A percentile compares a stretch with the other conserved stretches of the same genome.
phyloP scores from a whole-genome alignment of 1,140 invertebrate genomes.

The Venustaconcha ellipsiformis region DNA sequence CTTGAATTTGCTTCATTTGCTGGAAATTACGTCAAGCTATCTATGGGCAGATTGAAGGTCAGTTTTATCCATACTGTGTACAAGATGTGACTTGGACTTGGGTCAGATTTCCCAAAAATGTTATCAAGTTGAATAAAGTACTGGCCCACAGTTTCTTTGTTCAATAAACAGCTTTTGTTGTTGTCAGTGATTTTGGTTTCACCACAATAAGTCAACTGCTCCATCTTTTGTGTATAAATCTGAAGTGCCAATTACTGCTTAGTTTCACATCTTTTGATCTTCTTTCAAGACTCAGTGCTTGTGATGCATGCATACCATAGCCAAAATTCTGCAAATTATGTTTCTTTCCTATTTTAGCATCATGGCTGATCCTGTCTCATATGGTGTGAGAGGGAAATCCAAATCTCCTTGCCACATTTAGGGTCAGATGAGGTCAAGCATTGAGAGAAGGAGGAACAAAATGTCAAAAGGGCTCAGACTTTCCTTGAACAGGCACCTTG shows the following conservation, averaged over 20 bases:
- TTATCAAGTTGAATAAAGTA: conserved; percentile 11
- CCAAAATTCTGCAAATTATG: background rate
- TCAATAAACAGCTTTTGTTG: conserved; percentile 1
- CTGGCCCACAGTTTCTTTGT: background rate
- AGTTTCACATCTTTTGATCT: conserved; percentile 1
- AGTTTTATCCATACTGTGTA: conserved; percentile 8
- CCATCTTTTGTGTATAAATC: background rate
- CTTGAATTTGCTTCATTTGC: conserved; percentile 5
- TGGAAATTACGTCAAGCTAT: conserved; percentile 4
- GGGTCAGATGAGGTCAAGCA: too few relatives aligned
- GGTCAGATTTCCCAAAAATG: background rate
- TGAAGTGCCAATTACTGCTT: background rate
- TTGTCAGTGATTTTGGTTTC: conserved; percentile 1
- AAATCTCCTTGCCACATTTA: background rate
- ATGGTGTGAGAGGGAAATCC: background rate
- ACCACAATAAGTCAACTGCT: background rate
- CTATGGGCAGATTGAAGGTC: conserved; percentile 10
- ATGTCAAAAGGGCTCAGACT: too few relatives aligned
- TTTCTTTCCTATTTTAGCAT: background rate
- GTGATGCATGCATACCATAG: too few relatives aligned
- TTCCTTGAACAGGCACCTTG: too few relatives aligned
- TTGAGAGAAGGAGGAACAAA: too few relatives aligned
- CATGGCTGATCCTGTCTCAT: background rate
- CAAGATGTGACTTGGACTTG: conserved; percentile 10
- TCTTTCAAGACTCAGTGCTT: background rate